Evolutionary conservation across 2,797 vertebrate genomes (phyloP).

Genomic region (Chanos chanos): DNA sequence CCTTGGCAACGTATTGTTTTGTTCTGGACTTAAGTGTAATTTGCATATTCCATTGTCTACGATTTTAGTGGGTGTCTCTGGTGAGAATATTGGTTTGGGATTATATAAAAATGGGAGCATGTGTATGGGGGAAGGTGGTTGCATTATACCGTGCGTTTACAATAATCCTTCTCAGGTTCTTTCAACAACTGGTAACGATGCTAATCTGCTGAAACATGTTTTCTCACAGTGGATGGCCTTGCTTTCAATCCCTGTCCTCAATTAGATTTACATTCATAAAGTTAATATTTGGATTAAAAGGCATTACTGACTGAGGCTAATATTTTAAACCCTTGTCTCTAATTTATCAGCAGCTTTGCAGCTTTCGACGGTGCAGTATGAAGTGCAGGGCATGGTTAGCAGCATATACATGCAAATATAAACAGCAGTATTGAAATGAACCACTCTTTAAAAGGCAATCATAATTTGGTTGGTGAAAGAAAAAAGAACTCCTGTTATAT

Average conservation of each 20-base stretch:
- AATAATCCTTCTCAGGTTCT: conserved; percentile 11
- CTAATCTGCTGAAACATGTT: conserved; percentile 62
- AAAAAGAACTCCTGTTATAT: background rate
- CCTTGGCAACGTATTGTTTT: background rate
- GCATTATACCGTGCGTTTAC: too few relatives aligned
- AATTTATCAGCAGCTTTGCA: conserved; percentile 51
- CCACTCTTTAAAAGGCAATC: too few relatives aligned
- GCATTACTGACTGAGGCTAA: conserved; percentile 56
- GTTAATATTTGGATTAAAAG: conserved; percentile 63
- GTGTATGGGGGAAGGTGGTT: too few relatives aligned
- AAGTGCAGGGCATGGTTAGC: background rate
- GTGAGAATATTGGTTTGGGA: too few relatives aligned
- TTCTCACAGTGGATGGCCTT: conserved; percentile 56
- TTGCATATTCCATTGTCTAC: background rate
- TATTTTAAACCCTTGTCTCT: conserved; percentile 60
- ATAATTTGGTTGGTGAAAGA: too few relatives aligned
- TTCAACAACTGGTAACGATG: conserved; percentile 43
- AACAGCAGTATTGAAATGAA: too few relatives aligned
- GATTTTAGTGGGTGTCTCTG: too few relatives aligned
- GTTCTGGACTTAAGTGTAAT: background rate
- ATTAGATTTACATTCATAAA: conserved; percentile 62
- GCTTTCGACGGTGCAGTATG: conserved; percentile 32
- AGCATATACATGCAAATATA: too few relatives aligned
- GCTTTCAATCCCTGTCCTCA: conserved; percentile 61
- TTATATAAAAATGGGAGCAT: too few relatives aligned